Conservation (phyloP, 1,140 invertebrate genomes). For the Hyposmocoma kahamanoa region DNA sequence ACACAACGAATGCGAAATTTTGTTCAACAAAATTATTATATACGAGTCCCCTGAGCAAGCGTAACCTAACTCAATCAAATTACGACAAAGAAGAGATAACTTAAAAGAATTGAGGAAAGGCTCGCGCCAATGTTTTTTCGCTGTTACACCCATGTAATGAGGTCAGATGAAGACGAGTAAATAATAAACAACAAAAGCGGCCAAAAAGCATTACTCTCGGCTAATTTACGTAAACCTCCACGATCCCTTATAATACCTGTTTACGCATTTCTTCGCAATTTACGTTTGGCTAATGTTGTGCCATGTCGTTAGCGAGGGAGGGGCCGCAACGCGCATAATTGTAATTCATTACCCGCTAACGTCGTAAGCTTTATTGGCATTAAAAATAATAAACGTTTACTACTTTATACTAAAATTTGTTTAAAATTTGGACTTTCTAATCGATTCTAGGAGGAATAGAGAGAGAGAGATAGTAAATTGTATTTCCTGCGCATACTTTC, state of each 20-base stretch:
- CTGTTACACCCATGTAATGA: not conserved
- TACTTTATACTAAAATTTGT: not conserved
- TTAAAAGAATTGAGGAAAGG: not conserved
- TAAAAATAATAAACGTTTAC: too few relatives aligned
- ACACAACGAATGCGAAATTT: too few relatives aligned
- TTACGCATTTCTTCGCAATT: conserved; percentile 53
- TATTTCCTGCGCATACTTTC: not conserved
- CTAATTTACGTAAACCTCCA: conserved; percentile 39
- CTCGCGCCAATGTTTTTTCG: not conserved
- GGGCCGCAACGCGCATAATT: conserved; percentile 32
- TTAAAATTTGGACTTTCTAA: not conserved
- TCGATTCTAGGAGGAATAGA: not conserved
- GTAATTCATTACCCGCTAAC: conserved; percentile 37
- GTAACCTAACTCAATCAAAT: too few relatives aligned
- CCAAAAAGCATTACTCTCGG: conserved; percentile 18
- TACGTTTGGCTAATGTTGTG: conserved; percentile 49
- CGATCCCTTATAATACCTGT: conserved; percentile 48
- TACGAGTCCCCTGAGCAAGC: not conserved
- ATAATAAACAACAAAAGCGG: conserved; percentile 6
- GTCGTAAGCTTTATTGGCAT: not conserved
- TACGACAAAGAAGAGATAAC: too few relatives aligned
- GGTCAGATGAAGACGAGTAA: not conserved
- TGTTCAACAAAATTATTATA: not conserved
- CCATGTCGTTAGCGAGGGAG: conserved; percentile 36
- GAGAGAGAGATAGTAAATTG: not conserved